These are phyloP conservation scores for Lipotes vexillifer DNA, from an alignment of 2,113 vertebrate species.

Conservation along the genomic window DNA sequence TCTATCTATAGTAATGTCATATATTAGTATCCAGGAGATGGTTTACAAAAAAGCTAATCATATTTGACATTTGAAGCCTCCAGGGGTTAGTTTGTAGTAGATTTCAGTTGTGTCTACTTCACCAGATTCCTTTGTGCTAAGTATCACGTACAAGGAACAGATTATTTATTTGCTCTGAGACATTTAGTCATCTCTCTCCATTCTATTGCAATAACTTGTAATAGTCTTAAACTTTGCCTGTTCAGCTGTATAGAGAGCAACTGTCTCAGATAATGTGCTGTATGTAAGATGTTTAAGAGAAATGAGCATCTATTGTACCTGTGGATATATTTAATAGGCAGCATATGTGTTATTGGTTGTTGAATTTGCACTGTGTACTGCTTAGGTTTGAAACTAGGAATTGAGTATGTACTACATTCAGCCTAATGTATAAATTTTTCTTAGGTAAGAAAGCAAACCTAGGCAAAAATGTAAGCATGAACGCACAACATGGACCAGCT, in stretches of 20 bases:
- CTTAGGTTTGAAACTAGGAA: constrained; percentile 4
- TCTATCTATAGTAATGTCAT: not conserved
- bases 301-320: not conserved
- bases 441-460: constrained; percentile 81
- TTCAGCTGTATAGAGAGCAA: not conserved
- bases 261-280: not conserved
- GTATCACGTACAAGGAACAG: not conserved
- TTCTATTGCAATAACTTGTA: not conserved
- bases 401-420: not conserved
- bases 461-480: constrained; percentile 80
- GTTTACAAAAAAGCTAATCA: not conserved
- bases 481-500: constrained; percentile 77
- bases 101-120: not conserved
- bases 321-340: not conserved
- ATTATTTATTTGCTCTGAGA: not conserved
- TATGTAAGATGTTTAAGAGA: not conserved
- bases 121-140: not conserved
- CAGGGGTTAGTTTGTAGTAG: not conserved
- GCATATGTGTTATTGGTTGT: not conserved
- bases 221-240: not conserved
- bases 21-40: not conserved
- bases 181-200: not conserved
- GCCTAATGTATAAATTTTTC: constrained; percentile 53
- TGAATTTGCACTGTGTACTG: not conserved
- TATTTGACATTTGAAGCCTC: not conserved